phyloP scores from a whole-genome alignment of 2,113 vertebrate species.

The Saccopteryx leptura region DNA sequence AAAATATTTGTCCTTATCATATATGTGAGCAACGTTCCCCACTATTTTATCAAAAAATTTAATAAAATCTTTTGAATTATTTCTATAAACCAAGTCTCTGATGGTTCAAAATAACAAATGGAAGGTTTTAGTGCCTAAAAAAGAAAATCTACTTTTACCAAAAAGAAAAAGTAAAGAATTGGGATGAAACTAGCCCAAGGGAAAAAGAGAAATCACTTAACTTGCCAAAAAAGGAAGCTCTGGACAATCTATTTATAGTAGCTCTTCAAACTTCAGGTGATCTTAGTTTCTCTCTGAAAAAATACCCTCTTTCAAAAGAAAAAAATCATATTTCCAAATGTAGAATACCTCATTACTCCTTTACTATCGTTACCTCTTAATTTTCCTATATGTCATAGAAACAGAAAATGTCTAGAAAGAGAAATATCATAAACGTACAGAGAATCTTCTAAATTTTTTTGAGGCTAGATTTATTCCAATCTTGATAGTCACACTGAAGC shows the following conservation, averaged over 20 bases:
- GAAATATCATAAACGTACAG: not conserved
- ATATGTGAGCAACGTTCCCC: not conserved
- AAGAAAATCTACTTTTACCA: constrained; percentile 26
- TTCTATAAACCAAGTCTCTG: constrained; percentile 5
- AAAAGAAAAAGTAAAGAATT: constrained; percentile 25
- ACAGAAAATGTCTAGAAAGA: not conserved
- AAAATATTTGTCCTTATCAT: not conserved
- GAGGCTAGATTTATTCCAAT: not conserved
- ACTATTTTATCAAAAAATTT: not conserved
- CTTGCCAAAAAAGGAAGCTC: not conserved
- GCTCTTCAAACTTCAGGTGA: constrained; percentile 40
- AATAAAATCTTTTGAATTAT: not conserved
- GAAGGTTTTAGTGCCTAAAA: not conserved
- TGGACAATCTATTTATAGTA: not conserved
- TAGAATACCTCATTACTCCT: not conserved
- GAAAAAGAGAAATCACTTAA: constrained; percentile 28
- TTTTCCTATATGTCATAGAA: not conserved
- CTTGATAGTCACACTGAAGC: not conserved
- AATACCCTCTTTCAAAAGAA: constrained; percentile 14
- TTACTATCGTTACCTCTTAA: not conserved
- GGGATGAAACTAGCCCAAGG: not conserved
- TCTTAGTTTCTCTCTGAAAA: not conserved
- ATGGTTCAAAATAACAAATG: not conserved
- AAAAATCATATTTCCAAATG: constrained; percentile 10
- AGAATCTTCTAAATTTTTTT: not conserved